Conservation (phyloP, 2,888 invertebrate species). For the Hypomecis atomaria region DNA sequence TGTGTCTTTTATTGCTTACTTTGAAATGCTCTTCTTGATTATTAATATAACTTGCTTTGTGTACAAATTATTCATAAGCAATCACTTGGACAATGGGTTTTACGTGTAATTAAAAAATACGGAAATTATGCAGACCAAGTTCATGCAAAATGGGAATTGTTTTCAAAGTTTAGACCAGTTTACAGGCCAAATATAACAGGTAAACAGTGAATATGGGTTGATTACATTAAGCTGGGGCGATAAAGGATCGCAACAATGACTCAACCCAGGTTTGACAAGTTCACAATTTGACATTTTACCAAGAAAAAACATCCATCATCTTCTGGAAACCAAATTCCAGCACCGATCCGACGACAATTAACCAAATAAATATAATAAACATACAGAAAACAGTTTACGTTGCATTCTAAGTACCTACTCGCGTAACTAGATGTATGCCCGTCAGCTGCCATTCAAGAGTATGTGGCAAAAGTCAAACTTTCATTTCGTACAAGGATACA, state of each 20-base stretch:
- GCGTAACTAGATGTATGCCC: constrained; percentile 78
- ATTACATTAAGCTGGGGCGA: constrained; percentile 57
- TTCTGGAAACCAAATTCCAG: constrained; percentile 58
- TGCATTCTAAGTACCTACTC: constrained; percentile 71
- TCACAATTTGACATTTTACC: constrained; percentile 80
- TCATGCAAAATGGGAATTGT: background rate
- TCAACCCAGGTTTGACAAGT: constrained; percentile 83
- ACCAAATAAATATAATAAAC: constrained; percentile 60
- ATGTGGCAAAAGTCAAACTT: constrained; percentile 86
- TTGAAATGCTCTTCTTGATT: constrained; percentile 1
- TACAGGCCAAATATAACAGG: constrained; percentile 30
- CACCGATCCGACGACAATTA: constrained; percentile 51
- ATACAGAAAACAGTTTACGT: constrained; percentile 67
- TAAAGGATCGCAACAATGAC: constrained; percentile 77
- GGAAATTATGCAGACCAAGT: background rate
- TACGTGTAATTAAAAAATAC: background rate
- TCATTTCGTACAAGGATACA: constrained; percentile 84
- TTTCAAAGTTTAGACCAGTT: constrained; percentile 1
- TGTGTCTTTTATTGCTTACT: background rate
- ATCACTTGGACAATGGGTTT: constrained; percentile 13
- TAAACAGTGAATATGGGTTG: constrained; percentile 60
- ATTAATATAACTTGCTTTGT: constrained; percentile 19
- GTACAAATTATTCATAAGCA: constrained; percentile 18
- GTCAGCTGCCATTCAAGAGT: constrained; percentile 85
- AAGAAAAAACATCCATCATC: constrained; percentile 73